Evolutionary conservation across 2,888 invertebrate genomes (phyloP).

Genomic region (Cephus spinipes): DNA sequence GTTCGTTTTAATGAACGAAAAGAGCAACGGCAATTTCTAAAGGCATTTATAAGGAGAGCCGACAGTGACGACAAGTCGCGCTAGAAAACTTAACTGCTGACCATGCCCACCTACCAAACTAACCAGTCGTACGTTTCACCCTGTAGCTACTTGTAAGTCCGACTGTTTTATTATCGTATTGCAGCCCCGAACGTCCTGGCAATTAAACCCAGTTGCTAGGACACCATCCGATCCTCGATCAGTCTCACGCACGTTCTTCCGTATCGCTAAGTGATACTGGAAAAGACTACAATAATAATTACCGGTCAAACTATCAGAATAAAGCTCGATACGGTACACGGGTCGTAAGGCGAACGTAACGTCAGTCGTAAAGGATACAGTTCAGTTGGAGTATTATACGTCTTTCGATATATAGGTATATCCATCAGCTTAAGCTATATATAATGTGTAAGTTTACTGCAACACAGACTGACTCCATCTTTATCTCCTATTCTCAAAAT

Average conservation of each 20-base stretch:
- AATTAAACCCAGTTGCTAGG: neutral
- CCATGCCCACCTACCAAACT: too few species aligned
- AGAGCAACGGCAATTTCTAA: too few species aligned
- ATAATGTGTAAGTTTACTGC: neutral
- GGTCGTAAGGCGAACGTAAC: neutral
- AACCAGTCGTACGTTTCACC: neutral
- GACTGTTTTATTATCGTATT: neutral
- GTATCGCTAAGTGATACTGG: neutral
- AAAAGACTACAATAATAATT: neutral
- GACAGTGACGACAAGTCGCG: neutral
- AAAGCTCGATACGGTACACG: neutral
- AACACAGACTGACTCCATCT: neutral
- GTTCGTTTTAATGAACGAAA: too few species aligned
- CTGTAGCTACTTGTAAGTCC: neutral
- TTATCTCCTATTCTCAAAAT: neutral
- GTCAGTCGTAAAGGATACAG: neutral
- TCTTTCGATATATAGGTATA: neutral
- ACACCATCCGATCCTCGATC: neutral
- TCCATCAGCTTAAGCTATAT: neutral
- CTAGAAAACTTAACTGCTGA: neutral
- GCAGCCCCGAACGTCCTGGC: neutral
- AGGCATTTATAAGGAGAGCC: neutral
- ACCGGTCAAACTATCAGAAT: neutral
- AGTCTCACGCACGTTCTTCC: neutral
- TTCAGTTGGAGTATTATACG: neutral